Percentiles rank a stretch among this genome's conserved stretches.
Evolutionary conservation across 1,140 invertebrate species (phyloP).

Genomic region (Trichomalopsis sarcophagae): DNA sequence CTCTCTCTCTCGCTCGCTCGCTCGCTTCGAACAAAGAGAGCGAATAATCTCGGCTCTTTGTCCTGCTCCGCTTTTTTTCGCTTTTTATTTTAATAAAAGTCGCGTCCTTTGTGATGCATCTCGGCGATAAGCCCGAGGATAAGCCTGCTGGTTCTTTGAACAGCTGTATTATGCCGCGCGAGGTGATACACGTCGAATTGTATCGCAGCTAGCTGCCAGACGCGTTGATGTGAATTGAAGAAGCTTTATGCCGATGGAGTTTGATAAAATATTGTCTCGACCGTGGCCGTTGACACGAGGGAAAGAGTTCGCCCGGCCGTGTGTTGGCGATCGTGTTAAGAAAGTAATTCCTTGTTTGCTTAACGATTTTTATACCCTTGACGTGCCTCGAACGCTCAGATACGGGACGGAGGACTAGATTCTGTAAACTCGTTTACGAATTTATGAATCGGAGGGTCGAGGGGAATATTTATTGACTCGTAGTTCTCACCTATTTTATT

Average conservation of each 20-base stretch:
- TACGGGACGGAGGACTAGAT: background rate
- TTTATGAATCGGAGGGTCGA: constrained; percentile 38
- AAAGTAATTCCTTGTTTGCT: constrained; percentile 24
- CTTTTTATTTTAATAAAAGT: background rate
- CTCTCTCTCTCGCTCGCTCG: too few relatives aligned
- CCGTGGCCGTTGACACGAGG: background rate
- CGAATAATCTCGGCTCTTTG: constrained; percentile 38
- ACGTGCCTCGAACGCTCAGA: background rate
- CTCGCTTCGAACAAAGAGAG: constrained; percentile 61
- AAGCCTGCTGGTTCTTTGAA: constrained; percentile 3
- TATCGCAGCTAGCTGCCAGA: background rate
- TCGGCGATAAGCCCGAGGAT: background rate
- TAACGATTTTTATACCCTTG: background rate
- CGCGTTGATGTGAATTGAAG: background rate
- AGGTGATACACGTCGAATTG: background rate
- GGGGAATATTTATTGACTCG: constrained; percentile 40
- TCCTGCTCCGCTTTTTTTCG: background rate
- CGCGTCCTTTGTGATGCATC: background rate
- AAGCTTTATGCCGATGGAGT: background rate
- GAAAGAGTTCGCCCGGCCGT: background rate
- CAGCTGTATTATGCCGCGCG: background rate
- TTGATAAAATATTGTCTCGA: background rate
- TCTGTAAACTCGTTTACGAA: constrained; percentile 34
- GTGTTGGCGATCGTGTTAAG: background rate
- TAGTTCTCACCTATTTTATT: constrained; percentile 44